Conservation (phyloP, 2,888 invertebrate genomes). For the Torymus auratus region DNA sequence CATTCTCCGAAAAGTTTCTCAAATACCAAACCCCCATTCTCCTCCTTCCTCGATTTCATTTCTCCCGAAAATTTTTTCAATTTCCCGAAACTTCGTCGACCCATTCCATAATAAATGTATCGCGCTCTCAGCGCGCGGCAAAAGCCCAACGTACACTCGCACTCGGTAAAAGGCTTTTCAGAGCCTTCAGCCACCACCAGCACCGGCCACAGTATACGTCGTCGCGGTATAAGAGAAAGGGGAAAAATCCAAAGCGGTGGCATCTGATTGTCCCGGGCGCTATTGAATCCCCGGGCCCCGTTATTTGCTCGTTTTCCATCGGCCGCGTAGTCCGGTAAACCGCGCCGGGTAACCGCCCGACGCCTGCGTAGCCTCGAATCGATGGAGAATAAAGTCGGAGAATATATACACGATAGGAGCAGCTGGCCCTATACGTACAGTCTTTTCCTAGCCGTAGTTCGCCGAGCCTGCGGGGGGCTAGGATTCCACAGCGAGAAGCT, state of each 20-base stretch:
- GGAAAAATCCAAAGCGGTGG: slow-evolving; percentile 2
- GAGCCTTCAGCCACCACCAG: too few species aligned
- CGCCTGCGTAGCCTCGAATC: background rate
- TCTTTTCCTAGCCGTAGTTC: background rate
- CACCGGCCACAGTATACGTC: too few species aligned
- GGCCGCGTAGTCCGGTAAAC: slow-evolving; percentile 12
- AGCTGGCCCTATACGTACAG: too few species aligned
- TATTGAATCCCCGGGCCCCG: slow-evolving; percentile 18
- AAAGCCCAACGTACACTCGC: too few species aligned
- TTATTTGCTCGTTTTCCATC: slow-evolving; percentile 44
- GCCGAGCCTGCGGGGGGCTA: background rate
- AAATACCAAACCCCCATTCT: too few species aligned
- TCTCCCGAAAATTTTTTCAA: too few species aligned
- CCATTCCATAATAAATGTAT: too few species aligned
- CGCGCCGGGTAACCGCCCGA: background rate
- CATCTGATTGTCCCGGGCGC: slow-evolving; percentile 42
- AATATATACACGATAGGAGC: background rate
- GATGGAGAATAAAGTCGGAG: slow-evolving; percentile 26
- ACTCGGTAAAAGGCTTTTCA: too few species aligned
- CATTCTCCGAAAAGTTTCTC: too few species aligned
- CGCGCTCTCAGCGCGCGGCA: too few species aligned
- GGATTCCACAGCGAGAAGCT: background rate
- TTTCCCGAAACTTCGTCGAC: too few species aligned
- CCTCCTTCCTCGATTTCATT: too few species aligned
- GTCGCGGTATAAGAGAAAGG: background rate